A percentile compares a stretch with the other conserved stretches of the same genome.
phyloP scores from a whole-genome alignment of 1,140 invertebrate species.

The Drosophila athabasca region DNA sequence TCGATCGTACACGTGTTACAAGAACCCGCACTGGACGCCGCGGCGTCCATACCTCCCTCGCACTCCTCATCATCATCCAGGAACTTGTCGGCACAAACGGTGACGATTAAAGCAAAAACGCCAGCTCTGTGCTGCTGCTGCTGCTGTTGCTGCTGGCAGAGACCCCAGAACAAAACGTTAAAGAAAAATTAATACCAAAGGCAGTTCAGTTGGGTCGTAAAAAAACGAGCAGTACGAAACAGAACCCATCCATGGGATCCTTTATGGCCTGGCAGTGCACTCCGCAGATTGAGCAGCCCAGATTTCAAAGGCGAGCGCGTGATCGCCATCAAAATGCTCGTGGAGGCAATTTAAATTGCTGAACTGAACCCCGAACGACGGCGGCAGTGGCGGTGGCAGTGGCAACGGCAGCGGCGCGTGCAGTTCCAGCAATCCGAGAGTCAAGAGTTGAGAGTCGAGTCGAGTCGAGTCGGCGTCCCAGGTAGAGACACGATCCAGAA shows the following conservation, averaged over 20 bases:
- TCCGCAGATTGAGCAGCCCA: slow-evolving; percentile 59
- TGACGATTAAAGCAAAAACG: slow-evolving; percentile 45
- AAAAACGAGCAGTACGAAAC: slow-evolving; percentile 26
- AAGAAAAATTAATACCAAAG: slow-evolving; percentile 68
- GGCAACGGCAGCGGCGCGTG: slow-evolving; percentile 28
- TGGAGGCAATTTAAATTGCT: slow-evolving; percentile 81
- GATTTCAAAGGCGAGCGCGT: slow-evolving; percentile 74
- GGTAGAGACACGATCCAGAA: slow-evolving; percentile 54
- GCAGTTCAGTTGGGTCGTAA: slow-evolving; percentile 48
- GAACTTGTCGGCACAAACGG: slow-evolving; percentile 37
- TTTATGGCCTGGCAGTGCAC: slow-evolving; percentile 43
- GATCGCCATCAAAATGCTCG: slow-evolving; percentile 79
- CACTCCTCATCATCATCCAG: neutral
- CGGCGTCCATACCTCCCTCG: slow-evolving; percentile 6
- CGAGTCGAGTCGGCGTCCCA: slow-evolving; percentile 13
- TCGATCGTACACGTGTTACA: slow-evolving; percentile 59
- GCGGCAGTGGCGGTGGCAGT: neutral
- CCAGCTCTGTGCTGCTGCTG: neutral
- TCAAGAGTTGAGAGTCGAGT: neutral
- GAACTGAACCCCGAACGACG: slow-evolving; percentile 35
- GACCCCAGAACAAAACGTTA: slow-evolving; percentile 51
- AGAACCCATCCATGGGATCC: slow-evolving; percentile 29
- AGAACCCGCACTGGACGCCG: slow-evolving; percentile 18
- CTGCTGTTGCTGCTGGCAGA: neutral
- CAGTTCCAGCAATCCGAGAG: slow-evolving; percentile 22